phyloP scores from a whole-genome alignment of 2,113 vertebrate genomes.

The Corythaeola cristata region DNA sequence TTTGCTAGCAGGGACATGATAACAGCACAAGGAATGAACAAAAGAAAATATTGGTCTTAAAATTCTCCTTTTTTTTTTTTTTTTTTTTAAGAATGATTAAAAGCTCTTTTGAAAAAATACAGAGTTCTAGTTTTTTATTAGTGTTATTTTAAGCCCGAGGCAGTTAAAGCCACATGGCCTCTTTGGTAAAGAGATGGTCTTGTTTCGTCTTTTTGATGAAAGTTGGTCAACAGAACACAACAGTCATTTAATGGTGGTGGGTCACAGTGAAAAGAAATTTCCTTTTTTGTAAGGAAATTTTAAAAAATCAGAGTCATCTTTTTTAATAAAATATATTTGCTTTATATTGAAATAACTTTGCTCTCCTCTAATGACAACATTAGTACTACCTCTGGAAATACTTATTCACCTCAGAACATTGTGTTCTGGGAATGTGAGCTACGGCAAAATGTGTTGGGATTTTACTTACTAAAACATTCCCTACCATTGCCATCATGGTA shows the following conservation, averaged over 20 bases:
- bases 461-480: not conserved
- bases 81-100: not conserved
- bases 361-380: not conserved
- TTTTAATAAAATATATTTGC: not conserved
- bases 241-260: not conserved
- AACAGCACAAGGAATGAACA: not conserved
- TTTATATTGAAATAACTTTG: not conserved
- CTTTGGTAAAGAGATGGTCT: not conserved
- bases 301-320: not conserved
- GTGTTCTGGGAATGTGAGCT: not conserved
- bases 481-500: not conserved
- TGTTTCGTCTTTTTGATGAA: not conserved
- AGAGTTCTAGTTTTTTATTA: fast-evolving
- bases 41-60: not conserved
- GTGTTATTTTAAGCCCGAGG: not conserved
- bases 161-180: not conserved
- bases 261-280: not conserved
- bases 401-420: not conserved
- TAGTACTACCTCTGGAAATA: not conserved
- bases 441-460: not conserved
- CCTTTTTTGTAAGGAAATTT: not conserved
- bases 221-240: not conserved
- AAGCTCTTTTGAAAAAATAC: not conserved
- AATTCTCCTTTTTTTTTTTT: not conserved
- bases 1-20: not conserved